Percentiles rank a stretch among this genome's conserved stretches.
phyloP scores from a whole-genome alignment of 2,888 invertebrate genomes.

The Chloroclysta siterata region DNA sequence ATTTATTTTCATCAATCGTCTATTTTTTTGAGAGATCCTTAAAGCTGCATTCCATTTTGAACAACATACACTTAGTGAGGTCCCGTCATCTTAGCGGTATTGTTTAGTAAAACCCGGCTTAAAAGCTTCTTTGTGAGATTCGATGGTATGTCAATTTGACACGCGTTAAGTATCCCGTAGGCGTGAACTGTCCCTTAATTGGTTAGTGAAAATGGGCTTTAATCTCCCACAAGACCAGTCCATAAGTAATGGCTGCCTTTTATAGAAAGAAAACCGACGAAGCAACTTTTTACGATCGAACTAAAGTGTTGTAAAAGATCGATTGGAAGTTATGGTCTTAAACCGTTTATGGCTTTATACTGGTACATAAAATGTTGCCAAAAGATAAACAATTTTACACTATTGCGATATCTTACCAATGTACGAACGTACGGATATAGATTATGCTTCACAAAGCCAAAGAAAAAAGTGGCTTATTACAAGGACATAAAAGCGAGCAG shows the following conservation, averaged over 20 bases:
- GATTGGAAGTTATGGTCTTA: constrained; percentile 15
- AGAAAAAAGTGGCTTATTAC: no score
- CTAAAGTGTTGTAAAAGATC: constrained; percentile 21
- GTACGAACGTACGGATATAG: no score
- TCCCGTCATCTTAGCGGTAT: background rate
- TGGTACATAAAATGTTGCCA: no score
- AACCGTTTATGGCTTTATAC: no score
- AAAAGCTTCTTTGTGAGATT: background rate
- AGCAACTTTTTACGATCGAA: constrained; percentile 17
- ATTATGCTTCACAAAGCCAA: no score
- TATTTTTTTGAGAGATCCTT: no score
- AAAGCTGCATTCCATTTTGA: no score
- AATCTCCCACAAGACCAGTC: constrained; percentile 15
- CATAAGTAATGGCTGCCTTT: constrained; percentile 15
- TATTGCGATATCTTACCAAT: no score
- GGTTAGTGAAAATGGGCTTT: constrained; percentile 15
- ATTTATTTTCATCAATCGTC: no score
- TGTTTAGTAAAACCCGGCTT: background rate
- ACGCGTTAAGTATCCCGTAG: constrained; percentile 11
- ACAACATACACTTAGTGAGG: background rate
- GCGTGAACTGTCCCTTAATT: constrained; percentile 13
- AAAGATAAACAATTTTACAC: no score
- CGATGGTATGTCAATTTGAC: constrained; percentile 3
- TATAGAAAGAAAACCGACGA: constrained; percentile 14
- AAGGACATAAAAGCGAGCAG: no score